Evolutionary conservation across 2,888 invertebrate species (phyloP).

Genomic region (Pherbina coryleti): DNA sequence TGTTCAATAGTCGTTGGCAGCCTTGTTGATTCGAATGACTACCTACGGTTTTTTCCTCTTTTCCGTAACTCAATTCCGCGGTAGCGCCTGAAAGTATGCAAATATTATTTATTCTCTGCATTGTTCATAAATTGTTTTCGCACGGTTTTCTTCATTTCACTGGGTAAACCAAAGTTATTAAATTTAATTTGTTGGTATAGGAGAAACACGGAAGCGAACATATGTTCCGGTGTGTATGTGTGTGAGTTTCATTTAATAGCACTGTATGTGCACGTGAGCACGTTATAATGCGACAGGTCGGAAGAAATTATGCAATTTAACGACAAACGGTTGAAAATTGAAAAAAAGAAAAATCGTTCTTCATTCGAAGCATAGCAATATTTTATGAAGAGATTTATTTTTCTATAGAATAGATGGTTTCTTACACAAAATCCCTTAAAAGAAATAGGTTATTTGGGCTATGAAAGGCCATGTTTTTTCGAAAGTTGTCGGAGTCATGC

Average conservation of each 20-base stretch:
- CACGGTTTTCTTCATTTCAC: background rate
- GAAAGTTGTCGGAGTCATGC: no score
- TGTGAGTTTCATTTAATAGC: background rate
- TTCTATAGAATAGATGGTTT: no score
- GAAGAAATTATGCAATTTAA: no score
- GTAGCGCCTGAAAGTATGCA: constrained; percentile 18
- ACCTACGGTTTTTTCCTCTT: background rate
- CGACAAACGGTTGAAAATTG: no score
- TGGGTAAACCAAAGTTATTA: background rate
- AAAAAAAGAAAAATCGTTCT: no score
- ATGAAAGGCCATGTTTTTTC: no score
- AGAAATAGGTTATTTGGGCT: no score
- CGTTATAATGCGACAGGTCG: no score
- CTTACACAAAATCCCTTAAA: no score
- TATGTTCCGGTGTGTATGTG: background rate
- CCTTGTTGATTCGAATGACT: background rate
- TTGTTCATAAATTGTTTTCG: background rate
- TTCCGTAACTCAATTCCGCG: background rate
- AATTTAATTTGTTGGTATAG: constrained; percentile 5
- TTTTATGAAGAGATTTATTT: no score
- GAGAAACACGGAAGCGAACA: background rate
- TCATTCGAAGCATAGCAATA: no score
- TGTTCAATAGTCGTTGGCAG: background rate
- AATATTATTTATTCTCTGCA: constrained; percentile 18
- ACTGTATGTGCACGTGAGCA: background rate